Evolutionary conservation across 2,888 invertebrate genomes (phyloP).

Genomic region (Coenonympha arcania): DNA sequence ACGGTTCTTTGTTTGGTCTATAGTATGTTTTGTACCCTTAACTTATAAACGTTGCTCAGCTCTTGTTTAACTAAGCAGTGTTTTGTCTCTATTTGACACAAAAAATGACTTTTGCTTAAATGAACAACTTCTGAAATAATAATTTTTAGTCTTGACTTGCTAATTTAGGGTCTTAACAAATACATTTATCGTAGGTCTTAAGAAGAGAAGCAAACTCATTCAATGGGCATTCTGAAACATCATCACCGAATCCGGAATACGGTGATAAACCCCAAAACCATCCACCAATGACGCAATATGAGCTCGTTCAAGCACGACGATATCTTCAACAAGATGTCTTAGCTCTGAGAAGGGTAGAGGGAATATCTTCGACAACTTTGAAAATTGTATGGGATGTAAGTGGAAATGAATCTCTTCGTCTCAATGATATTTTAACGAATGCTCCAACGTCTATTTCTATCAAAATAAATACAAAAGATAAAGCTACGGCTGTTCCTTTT

Average conservation of each 20-base stretch:
- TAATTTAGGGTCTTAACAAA: not conserved
- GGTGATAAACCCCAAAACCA: constrained; percentile 70
- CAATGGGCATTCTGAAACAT: constrained; percentile 52
- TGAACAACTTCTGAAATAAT: no score
- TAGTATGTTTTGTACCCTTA: no score
- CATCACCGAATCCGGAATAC: constrained; percentile 61
- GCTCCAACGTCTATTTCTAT: no score
- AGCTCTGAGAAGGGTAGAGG: constrained; percentile 78
- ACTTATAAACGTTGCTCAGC: no score
- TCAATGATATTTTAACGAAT: no score
- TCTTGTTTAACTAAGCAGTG: no score
- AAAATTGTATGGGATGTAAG: constrained; percentile 87
- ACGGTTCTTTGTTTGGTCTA: not conserved
- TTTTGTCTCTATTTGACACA: no score
- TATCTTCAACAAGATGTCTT: constrained; percentile 86
- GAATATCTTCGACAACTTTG: constrained; percentile 83
- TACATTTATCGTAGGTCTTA: constrained; percentile 44
- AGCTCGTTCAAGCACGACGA: constrained; percentile 83
- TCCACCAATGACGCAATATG: constrained; percentile 80
- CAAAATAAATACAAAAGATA: no score
- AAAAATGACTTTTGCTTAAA: no score
- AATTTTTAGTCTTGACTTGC: no score
- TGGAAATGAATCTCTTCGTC: not conserved
- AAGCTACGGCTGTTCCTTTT: constrained; percentile 13
- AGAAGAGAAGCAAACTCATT: constrained; percentile 65